Evolutionary conservation across 2,888 invertebrate species (phyloP), one percentile per base, ranked within the genome.

Genomic region (Chesias legatella): DNA sequence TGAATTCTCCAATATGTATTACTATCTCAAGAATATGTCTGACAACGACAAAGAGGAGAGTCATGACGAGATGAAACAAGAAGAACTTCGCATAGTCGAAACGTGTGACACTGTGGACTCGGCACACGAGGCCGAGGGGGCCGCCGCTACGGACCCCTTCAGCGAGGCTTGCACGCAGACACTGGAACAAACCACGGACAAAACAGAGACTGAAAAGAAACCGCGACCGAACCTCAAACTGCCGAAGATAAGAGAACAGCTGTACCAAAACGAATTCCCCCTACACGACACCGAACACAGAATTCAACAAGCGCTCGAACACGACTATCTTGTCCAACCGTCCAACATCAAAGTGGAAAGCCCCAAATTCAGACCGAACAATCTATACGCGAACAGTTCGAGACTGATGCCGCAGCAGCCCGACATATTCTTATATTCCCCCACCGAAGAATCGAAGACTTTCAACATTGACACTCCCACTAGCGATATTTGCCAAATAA

Each of bases 1-100:
- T 73, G 95, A 95, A 74, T 93, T 95, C 67, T 93, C 94, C 33
- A 95, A 93, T 67, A 94, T 95, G 92, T 96, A 95, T 73, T 93
- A 94, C 62, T 95, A 95, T 73, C 90, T 95, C 62, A 95, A 95
- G 76, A 94, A 94, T 51, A 93, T 95, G 79, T 92, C 92, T 24
- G 89, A 90, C 53, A 88, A 84, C 41, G 79, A 88, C 37, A 88
- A 89, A 57, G 91, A 92, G 48, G 90, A 90, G 27, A 73, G 77
- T 1, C 74, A 79, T 27, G 78, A 81, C 42, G 79, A 91, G 33
- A 77, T 81, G 6, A 80, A 88, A 42, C 79, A 85, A 9, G 70
- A 89, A 29, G 75, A 84, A 38, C 56, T 83, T 22, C 71, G 66
- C 72, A 83, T 88, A 72, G 88, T 73, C 45, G 86, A 85, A 63